phyloP scores from a whole-genome alignment of 2,113 vertebrate genomes.

The Nannobrachium achirus region DNA sequence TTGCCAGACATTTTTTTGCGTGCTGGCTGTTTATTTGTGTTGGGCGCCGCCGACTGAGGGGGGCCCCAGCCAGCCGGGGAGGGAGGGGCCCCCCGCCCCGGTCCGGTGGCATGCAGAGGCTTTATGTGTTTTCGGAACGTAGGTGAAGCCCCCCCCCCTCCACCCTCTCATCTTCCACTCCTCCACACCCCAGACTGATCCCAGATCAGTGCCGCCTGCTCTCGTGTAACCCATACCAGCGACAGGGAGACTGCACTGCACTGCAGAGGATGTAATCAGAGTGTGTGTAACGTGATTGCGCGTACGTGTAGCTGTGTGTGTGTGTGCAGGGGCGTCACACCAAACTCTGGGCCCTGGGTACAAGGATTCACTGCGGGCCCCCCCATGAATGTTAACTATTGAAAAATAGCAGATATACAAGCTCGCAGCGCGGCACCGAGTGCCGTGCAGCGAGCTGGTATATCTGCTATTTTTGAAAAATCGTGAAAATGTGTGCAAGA shows the following conservation, averaged over 20 bases:
- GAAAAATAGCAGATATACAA: too few relatives aligned
- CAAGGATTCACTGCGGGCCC: too few relatives aligned
- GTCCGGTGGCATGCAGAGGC: neutral
- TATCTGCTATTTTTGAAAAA: too few relatives aligned
- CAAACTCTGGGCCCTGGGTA: too few relatives aligned
- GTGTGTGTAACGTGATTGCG: conserved; percentile 23
- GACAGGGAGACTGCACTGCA: conserved; percentile 59
- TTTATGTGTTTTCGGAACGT: conserved; percentile 32
- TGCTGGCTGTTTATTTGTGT: conserved; percentile 75
- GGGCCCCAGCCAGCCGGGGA: conserved; percentile 12
- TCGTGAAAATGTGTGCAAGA: too few relatives aligned
- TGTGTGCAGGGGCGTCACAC: neutral
- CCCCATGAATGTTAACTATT: too few relatives aligned
- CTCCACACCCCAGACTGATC: conserved; percentile 58
- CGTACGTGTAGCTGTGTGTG: conserved; percentile 29
- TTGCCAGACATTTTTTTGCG: conserved; percentile 71
- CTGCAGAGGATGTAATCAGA: conserved; percentile 72
- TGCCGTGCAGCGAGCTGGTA: too few relatives aligned
- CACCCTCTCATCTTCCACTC: conserved; percentile 35
- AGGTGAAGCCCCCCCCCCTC: conserved; percentile 66
- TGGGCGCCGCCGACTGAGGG: conserved; percentile 24
- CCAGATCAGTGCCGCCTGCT: conserved; percentile 61
- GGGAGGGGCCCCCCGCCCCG: neutral
- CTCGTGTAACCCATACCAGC: conserved; percentile 69
- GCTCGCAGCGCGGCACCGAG: neutral